These are phyloP conservation scores for Selenia dentaria DNA, from an alignment of 2,888 invertebrate species.

Conservation along the genomic window DNA sequence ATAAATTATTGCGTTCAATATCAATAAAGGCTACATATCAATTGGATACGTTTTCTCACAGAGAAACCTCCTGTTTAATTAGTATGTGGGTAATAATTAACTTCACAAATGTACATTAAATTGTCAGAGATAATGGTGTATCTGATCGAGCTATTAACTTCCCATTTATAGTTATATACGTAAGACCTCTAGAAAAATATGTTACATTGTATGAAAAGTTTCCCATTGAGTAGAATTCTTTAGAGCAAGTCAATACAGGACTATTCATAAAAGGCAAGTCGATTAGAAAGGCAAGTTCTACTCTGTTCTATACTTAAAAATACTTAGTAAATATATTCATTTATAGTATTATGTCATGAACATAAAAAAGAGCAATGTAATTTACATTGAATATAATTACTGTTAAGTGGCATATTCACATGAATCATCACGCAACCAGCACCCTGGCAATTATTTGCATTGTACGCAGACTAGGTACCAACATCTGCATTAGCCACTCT, in stretches of 20 bases:
- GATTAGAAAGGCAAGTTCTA: conserved; percentile 72
- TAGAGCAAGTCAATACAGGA: conserved; percentile 49
- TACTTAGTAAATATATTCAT: conserved; percentile 48
- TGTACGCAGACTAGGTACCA: conserved; percentile 23
- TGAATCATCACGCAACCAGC: conserved; percentile 54
- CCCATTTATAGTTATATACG: conserved; percentile 39
- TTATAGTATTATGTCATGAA: conserved; percentile 68
- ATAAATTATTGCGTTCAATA: conserved; percentile 54
- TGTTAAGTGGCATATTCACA: conserved; percentile 53
- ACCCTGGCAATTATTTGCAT: conserved; percentile 48
- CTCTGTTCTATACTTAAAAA: conserved; percentile 56
- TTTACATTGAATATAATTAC: conserved; percentile 53
- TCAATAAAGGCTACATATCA: conserved; percentile 51
- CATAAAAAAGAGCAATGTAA: conserved; percentile 58
- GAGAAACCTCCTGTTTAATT: conserved; percentile 45
- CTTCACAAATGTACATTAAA: conserved; percentile 30
- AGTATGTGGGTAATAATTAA: conserved; percentile 55
- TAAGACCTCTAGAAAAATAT: conserved; percentile 46
- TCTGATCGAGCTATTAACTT: background rate
- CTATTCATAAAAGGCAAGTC: conserved; percentile 69
- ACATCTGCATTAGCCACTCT: background rate
- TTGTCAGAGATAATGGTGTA: conserved; percentile 16
- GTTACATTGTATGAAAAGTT: conserved; percentile 49
- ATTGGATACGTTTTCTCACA: conserved; percentile 49
- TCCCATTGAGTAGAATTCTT: conserved; percentile 37